These are phyloP conservation scores for Rhyacichthys aspro DNA, from an alignment of 2,797 vertebrate species.

Conservation along the genomic window DNA sequence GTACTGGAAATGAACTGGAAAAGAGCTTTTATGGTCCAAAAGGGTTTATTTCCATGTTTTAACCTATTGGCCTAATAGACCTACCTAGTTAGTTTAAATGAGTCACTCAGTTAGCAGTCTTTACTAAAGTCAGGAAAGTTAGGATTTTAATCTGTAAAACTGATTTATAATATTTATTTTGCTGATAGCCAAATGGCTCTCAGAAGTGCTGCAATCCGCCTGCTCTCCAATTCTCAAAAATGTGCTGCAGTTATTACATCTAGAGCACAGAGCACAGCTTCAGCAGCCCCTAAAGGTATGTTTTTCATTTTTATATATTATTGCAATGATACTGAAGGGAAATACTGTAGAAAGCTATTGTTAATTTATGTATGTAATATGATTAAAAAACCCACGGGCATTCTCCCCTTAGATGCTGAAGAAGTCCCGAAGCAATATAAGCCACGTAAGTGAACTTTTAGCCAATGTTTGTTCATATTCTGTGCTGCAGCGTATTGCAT, in stretches of 20 bases:
- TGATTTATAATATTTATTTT: neutral
- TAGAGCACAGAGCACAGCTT: conserved; percentile 75
- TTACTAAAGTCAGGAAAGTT: too few species aligned
- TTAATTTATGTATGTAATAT: neutral
- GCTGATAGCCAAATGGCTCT: conserved; percentile 72
- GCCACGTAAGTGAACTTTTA: conserved; percentile 38
- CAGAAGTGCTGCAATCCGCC: conserved; percentile 58
- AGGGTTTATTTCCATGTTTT: too few species aligned
- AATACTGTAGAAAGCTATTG: neutral
- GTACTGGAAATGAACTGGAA: neutral
- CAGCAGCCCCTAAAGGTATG: conserved; percentile 53
- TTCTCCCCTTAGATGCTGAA: conserved; percentile 56
- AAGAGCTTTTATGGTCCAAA: too few species aligned
- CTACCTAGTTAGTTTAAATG: too few species aligned
- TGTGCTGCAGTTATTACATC: conserved; percentile 44
- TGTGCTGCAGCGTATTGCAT: conserved; percentile 6
- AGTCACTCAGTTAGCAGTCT: too few species aligned
- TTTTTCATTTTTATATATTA: neutral
- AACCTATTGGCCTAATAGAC: too few species aligned
- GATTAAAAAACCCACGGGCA: neutral
- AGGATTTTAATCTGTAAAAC: too few species aligned
- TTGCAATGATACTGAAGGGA: too few species aligned
- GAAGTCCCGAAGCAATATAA: conserved; percentile 56
- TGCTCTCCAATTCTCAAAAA: conserved; percentile 69
- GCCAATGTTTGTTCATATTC: neutral